Evolutionary conservation across 2,888 invertebrate genomes (phyloP).

Genomic region (Diaprepes abbreviatus): DNA sequence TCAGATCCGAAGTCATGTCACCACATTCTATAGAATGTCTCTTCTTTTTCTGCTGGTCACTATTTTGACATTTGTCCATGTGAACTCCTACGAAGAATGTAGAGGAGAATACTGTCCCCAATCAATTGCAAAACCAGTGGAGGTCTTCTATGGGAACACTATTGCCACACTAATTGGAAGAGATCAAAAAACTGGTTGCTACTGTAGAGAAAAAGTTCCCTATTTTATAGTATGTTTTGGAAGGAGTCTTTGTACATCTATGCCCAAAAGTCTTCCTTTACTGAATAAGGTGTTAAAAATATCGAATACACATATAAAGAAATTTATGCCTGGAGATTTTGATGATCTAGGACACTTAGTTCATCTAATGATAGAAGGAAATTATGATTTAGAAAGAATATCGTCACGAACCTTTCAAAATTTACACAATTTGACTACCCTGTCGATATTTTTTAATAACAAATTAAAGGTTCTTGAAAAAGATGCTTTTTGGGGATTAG

Average conservation of each 20-base stretch:
- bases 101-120: conserved; percentile 22
- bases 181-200: conserved; percentile 65
- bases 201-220: conserved; percentile 67
- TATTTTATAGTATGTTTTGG: conserved; percentile 71
- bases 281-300: conserved; percentile 67
- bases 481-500: conserved; percentile 70
- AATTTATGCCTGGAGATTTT: conserved; percentile 68
- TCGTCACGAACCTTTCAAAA: conserved; percentile 70
- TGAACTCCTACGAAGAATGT: conserved; percentile 23
- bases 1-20: conserved; percentile 27
- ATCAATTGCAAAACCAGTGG: conserved; percentile 7
- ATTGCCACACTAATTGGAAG: conserved; percentile 32
- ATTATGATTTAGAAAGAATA: conserved; percentile 69
- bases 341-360: conserved; percentile 65
- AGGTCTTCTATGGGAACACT: neutral
- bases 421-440: conserved; percentile 68
- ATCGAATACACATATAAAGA: conserved; percentile 69
- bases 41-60: conserved; percentile 3
- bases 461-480: conserved; percentile 67
- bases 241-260: conserved; percentile 68
- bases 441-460: conserved; percentile 73
- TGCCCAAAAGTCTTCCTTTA: conserved; percentile 69
- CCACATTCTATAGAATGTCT: conserved; percentile 15
- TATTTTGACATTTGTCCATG: conserved; percentile 5
- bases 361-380: conserved; percentile 71